Evolutionary conservation across 2,797 vertebrate species (phyloP).

Genomic region (Petrocephalus schoutedeni): DNA sequence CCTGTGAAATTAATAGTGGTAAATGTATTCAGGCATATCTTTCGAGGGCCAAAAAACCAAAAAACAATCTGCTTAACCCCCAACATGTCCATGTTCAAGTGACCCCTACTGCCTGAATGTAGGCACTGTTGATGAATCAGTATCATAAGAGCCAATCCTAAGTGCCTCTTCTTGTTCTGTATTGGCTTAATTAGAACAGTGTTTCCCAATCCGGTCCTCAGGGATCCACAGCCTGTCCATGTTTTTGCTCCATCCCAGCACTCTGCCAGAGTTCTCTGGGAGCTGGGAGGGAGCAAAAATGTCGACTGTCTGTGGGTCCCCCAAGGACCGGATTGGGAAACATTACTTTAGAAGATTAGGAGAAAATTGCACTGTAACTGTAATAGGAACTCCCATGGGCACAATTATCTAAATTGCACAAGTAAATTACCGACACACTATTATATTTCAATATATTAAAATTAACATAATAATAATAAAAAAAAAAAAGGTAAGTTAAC

Average conservation of each 20-base stretch:
- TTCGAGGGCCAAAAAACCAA: neutral
- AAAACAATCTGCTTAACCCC: neutral
- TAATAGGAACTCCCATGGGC: neutral
- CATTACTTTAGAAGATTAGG: neutral
- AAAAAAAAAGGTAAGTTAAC: neutral
- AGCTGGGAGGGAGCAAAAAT: no score
- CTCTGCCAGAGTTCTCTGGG: no score
- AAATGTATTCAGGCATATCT: neutral
- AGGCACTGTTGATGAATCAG: neutral
- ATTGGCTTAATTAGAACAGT: neutral
- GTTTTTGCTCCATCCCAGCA: no score
- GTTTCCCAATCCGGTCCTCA: no score
- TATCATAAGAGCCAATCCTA: neutral
- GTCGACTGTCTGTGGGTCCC: no score
- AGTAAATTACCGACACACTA: neutral
- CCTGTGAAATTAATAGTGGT: neutral
- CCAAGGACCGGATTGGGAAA: no score
- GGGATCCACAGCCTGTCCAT: no score
- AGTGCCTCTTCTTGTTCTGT: neutral
- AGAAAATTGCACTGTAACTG: neutral
- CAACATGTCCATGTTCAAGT: neutral
- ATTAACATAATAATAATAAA: neutral
- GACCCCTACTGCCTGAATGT: neutral
- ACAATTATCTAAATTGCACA: slow-evolving; percentile 1
- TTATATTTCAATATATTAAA: neutral